A percentile compares a stretch with the other conserved stretches of the same genome.
phyloP scores from a whole-genome alignment of 1,140 invertebrate species.

The Trypoxylus dichotomus region DNA sequence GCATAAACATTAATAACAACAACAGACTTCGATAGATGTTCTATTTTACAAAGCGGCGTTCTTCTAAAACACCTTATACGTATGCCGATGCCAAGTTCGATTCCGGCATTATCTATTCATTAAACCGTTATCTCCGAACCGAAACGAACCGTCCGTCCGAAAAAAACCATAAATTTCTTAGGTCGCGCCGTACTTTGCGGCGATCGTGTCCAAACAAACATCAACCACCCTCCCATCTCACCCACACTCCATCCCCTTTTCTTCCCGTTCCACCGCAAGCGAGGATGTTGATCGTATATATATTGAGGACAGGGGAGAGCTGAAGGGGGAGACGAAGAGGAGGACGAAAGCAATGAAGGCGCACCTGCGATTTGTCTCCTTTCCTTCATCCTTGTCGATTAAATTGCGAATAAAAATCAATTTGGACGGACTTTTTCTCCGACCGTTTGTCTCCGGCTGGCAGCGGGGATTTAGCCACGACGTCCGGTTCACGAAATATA shows the following conservation, averaged over 20 bases:
- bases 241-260: not conserved
- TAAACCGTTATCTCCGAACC: no score
- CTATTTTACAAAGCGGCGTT: no score
- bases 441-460: slow-evolving; percentile 31
- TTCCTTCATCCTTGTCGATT: slow-evolving; percentile 23
- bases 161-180: no score
- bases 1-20: no score
- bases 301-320: no score
- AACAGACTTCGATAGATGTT: no score
- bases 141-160: no score
- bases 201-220: no score
- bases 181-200: no score
- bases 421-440: slow-evolving; percentile 30
- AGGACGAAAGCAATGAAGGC: slow-evolving; percentile 31
- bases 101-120: no score
- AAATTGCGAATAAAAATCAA: slow-evolving; percentile 32
- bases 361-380: slow-evolving; percentile 19
- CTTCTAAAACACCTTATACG: no score
- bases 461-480: not conserved
- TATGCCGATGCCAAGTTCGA: no score
- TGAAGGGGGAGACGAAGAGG: not conserved
- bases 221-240: not conserved
- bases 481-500: not conserved
- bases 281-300: not conserved
- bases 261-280: not conserved